phyloP scores from a whole-genome alignment of 2,113 vertebrate species.

The Epinephelus fuscoguttatus region DNA sequence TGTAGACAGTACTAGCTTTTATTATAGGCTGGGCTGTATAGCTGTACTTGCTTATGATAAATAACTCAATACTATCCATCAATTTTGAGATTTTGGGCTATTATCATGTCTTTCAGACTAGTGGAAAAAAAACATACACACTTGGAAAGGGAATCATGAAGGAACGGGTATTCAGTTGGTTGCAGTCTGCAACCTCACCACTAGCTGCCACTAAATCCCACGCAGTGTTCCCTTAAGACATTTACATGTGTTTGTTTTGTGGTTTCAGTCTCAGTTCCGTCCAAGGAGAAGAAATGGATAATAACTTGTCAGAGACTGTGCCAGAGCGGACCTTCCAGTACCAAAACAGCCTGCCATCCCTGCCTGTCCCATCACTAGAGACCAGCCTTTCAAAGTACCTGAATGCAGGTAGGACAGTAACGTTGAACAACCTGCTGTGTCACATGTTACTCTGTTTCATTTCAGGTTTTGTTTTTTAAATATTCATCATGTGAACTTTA shows the following conservation, averaged over 20 bases:
- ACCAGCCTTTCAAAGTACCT: slow-evolving; percentile 93
- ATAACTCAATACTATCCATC: no score
- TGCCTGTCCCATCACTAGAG: slow-evolving; percentile 91
- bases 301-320: slow-evolving; percentile 83
- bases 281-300: slow-evolving; percentile 86
- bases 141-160: no score
- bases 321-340: slow-evolving; percentile 93
- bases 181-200: no score
- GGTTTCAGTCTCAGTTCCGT: slow-evolving; percentile 5
- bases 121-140: no score
- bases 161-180: no score
- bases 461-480: neutral
- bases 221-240: neutral
- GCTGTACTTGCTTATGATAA: no score
- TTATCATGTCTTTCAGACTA: no score
- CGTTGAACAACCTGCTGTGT: neutral
- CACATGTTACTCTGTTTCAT: neutral
- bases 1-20: no score
- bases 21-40: no score
- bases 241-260: neutral
- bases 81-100: no score
- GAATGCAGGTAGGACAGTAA: slow-evolving; percentile 87
- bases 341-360: slow-evolving; percentile 89
- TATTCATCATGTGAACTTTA: neutral
- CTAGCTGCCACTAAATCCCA: no score